Base-by-base conservation (phyloP, 2,113 vertebrate genomes). In the Chaetodon trifascialis region DNA sequence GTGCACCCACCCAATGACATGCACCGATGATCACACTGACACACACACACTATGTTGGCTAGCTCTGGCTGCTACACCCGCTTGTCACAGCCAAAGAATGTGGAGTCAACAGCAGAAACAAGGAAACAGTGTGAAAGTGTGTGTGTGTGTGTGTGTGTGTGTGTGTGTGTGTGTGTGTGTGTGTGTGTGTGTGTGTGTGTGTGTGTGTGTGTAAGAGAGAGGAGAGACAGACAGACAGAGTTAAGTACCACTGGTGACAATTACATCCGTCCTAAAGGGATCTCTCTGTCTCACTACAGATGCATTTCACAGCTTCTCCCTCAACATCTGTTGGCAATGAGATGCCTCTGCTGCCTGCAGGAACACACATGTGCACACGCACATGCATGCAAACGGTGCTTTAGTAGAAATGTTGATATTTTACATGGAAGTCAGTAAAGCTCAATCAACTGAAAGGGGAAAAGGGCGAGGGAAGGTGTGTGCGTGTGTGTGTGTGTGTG, bases 281-380 rank as follows among this genome's bases (percentile, higher is more conserved):
- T 66, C 34, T 56, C 36, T 81, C 62, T 73, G 4, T 69, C 55
- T 73, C 19, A 11, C 14, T 19, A 42, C n/a, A 74, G 64, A 47
- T 65, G 44, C 49, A 75, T 81, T 71, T 64, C 80, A 80, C 63
- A 69, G 59, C 46, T 36, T 83, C 72, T 65, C 40, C 47, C 59
- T 63, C 46, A 80, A 77, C 78, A 80, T 86, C 78, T 79, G 81
- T 2, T 71, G 23, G 46, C 59, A 74, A 83, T 76, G 56, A 82
- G 38, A 84, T 5, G 36, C 80, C 25, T 62, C 52, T 58, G 46
- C 52, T 72, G 15, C 38, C 15, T 4, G 19, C 56, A 80, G 23
- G 25, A 30, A 62, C 46, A 75, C 47, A 21, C 59, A 55, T 7
- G 12, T 15, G 16, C 12, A 9, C 5, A 4, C n/a, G 21, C 62